Evolutionary conservation across 1,140 invertebrate species (phyloP).

Genomic region (Diorhabda sublineata): DNA sequence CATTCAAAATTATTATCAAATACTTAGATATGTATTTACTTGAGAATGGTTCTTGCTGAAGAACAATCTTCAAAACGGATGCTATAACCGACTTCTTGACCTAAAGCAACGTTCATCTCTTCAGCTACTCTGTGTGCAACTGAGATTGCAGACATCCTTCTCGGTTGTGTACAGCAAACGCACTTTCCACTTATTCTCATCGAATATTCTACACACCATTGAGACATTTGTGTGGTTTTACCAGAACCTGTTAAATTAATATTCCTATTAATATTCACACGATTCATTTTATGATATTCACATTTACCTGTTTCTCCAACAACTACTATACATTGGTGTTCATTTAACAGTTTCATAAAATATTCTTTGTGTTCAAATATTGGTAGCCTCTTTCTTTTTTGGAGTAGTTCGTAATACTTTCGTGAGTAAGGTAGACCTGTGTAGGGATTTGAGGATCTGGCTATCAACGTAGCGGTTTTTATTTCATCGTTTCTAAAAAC

Average conservation of each 20-base stretch:
- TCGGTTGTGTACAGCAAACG: slow-evolving; percentile 96
- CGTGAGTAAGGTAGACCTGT: slow-evolving; percentile 74
- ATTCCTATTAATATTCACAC: neutral
- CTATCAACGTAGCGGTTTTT: slow-evolving; percentile 38
- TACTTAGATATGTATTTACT: slow-evolving; percentile 44
- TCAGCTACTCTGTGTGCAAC: slow-evolving; percentile 97
- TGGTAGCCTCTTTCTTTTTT: slow-evolving; percentile 87
- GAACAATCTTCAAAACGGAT: slow-evolving; percentile 99
- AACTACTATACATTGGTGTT: slow-evolving; percentile 88
- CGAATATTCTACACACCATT: slow-evolving; percentile 92
- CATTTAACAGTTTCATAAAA: slow-evolving; percentile 87
- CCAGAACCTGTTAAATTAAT: slow-evolving; percentile 69
- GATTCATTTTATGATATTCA: no score
- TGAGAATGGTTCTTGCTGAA: slow-evolving; percentile 86
- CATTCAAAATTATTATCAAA: neutral
- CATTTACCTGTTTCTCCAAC: slow-evolving; percentile 82
- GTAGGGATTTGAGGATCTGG: slow-evolving; percentile 62
- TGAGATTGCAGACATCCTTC: slow-evolving; percentile 98
- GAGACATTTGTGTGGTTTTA: slow-evolving; percentile 94
- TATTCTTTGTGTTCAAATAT: slow-evolving; percentile 97
- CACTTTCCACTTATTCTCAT: slow-evolving; percentile 67
- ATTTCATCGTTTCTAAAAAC: slow-evolving; percentile 16
- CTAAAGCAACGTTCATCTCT: slow-evolving; percentile 96
- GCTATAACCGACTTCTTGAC: slow-evolving; percentile 97
- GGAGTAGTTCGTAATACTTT: slow-evolving; percentile 77